Percentiles rank a stretch among this genome's conserved stretches.
These are phyloP conservation scores for Telenomus remus DNA, from an alignment of 1,140 invertebrate species.

Conservation along the genomic window DNA sequence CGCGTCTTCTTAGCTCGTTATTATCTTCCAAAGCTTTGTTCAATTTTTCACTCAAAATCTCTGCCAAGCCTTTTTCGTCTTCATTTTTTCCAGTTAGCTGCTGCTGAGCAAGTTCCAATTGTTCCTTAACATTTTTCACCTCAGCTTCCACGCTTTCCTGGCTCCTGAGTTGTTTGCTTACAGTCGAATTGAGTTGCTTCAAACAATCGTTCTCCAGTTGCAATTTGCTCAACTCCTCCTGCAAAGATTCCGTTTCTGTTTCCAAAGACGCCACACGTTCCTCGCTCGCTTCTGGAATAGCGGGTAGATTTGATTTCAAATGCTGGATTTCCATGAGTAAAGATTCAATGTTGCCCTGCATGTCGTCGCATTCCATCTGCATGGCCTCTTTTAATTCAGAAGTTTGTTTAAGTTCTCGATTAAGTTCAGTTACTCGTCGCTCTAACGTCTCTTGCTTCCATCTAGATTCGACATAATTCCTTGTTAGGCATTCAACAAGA, in stretches of 20 bases:
- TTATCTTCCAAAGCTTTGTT: slow-evolving; percentile 63
- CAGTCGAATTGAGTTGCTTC: slow-evolving; percentile 74
- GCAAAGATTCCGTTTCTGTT: slow-evolving; percentile 67
- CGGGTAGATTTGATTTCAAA: slow-evolving; percentile 67
- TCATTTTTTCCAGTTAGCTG: slow-evolving; percentile 53
- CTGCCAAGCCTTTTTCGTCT: slow-evolving; percentile 52
- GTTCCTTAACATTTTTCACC: slow-evolving; percentile 58
- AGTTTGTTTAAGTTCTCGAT: slow-evolving; percentile 64
- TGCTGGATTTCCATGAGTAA: slow-evolving; percentile 66
- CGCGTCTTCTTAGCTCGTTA: slow-evolving; percentile 56
- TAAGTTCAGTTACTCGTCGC: slow-evolving; percentile 66
- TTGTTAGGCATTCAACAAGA: slow-evolving; percentile 65
- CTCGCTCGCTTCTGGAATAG: slow-evolving; percentile 72
- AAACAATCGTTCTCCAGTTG: slow-evolving; percentile 77
- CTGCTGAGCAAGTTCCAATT: slow-evolving; percentile 59
- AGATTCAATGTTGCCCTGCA: slow-evolving; percentile 68
- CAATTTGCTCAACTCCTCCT: slow-evolving; percentile 67
- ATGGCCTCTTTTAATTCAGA: slow-evolving; percentile 65
- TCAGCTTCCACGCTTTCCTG: slow-evolving; percentile 63
- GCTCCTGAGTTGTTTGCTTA: slow-evolving; percentile 62
- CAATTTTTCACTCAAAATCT: slow-evolving; percentile 54
- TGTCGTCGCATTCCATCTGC: slow-evolving; percentile 68
- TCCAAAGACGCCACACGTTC: slow-evolving; percentile 69
- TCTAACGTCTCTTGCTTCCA: slow-evolving; percentile 73
- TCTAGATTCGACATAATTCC: slow-evolving; percentile 64